Evolutionary conservation across 2,888 invertebrate species (phyloP), one percentile per base, ranked within the genome.

Genomic region (Serrognathus titanus): DNA sequence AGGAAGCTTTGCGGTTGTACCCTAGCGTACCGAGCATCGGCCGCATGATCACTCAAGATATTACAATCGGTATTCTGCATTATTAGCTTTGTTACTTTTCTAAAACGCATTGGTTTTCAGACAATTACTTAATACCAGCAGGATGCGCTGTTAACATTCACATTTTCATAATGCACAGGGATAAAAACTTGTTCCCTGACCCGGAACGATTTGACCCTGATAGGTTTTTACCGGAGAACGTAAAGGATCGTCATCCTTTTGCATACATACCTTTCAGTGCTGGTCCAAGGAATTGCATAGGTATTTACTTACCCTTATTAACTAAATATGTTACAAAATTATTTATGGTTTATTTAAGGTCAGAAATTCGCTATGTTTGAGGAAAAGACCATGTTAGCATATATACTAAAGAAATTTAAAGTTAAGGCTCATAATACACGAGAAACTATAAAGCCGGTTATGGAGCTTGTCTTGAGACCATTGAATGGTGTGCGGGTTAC

Each of bases 221-320:
- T 68, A 87, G 88, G 69, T 88, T 88, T 80, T 73, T 88, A 37
- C 86, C 88, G 0, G 87, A 88, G 66, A 85, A 83, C 56, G 84
- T 85, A 12, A 82, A 83, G 41, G 83, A 84, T 57, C 80, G 88
- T 48, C 88, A 88, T 63, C 88, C 86, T 68, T 89, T 88, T 71
- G 85, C 87, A 63, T 88, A 83, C 68, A 84, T 88, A n/a, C 56
- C 56, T 5, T 56, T 56, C 12, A 56, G 56, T n/a, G 56, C 56
- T 2, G 56, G 56, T 4, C 43, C 89, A 88, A 82, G 88, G 61
- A 87, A 87, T 63, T 88, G 88, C 71, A 87, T 88, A 20, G 88
- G 83, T 82, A 80, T 55, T 6, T 37, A 46, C 10, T 37, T 16
- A 16, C 16, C 16, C n/a, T n/a, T 16, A 16, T 16, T 16, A 16